Conservation (phyloP, 2,797 vertebrate species). For the Takifugu rubripes region DNA sequence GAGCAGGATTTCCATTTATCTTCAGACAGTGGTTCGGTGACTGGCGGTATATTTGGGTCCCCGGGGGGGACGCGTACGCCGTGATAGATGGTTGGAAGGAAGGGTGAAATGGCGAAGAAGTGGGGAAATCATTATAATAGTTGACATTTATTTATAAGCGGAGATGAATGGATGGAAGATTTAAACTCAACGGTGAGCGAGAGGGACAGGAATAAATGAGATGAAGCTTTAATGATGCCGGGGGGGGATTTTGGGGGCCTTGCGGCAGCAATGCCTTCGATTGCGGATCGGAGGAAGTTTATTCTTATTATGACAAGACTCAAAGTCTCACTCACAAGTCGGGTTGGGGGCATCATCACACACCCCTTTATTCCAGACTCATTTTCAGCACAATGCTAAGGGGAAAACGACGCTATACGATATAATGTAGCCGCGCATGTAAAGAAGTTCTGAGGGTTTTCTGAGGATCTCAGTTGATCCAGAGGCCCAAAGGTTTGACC, state of each 20-base stretch:
- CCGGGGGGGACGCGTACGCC: background rate
- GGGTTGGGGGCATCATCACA: too few relatives aligned
- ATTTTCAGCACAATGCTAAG: too few relatives aligned
- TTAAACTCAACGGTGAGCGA: conserved; percentile 10
- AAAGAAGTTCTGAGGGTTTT: too few relatives aligned
- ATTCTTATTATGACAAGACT: too few relatives aligned
- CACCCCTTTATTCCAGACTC: too few relatives aligned
- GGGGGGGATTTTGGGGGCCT: conserved; percentile 25
- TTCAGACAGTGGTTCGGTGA: conserved; percentile 24
- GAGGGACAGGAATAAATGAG: conserved; percentile 33
- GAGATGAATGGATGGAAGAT: conserved; percentile 16
- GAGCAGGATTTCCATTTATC: conserved; percentile 30
- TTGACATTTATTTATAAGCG: conserved; percentile 5
- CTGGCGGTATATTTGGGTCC: conserved; percentile 8
- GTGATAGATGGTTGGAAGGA: conserved; percentile 24
- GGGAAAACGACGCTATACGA: too few relatives aligned
- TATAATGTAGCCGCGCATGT: too few relatives aligned
- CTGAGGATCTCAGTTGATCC: too few relatives aligned
- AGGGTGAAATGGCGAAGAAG: conserved; percentile 1
- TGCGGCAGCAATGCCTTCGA: conserved; percentile 12
- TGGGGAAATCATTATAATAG: too few relatives aligned
- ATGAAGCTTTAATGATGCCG: conserved; percentile 49
- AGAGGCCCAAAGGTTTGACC: too few relatives aligned
- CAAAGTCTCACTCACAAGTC: too few relatives aligned
- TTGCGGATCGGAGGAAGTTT: conserved; percentile 15